These are phyloP conservation scores for Nephrotoma flavescens DNA, from an alignment of 2,888 invertebrate species.

Conservation along the genomic window DNA sequence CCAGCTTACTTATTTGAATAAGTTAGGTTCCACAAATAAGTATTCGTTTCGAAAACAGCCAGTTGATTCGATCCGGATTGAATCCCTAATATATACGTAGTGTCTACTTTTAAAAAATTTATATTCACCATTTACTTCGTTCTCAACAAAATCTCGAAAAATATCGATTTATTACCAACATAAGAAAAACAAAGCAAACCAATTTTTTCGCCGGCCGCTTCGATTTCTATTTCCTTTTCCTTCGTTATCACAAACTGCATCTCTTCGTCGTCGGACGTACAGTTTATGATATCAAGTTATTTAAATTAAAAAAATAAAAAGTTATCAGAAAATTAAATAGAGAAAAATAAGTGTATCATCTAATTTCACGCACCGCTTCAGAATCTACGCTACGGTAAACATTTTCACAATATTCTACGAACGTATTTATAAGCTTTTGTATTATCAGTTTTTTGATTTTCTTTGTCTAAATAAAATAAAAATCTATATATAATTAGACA, in stretches of 20 bases:
- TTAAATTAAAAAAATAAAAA: background rate
- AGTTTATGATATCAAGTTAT: background rate
- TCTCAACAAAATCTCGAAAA: background rate
- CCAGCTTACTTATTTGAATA: no score
- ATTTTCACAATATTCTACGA: conserved; percentile 2
- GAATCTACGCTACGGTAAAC: conserved; percentile 6
- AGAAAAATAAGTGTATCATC: background rate
- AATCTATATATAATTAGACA: conserved; percentile 4
- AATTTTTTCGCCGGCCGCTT: background rate
- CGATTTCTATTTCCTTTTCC: background rate
- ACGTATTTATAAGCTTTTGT: background rate
- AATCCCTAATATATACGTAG: no score
- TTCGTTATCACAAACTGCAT: background rate
- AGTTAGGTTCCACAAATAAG: no score
- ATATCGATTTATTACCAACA: background rate
- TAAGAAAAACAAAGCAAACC: background rate
- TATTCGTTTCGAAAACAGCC: no score
- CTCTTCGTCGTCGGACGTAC: background rate
- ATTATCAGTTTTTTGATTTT: conserved; percentile 6
- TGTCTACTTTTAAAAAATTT: background rate
- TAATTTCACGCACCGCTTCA: background rate
- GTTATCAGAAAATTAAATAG: background rate
- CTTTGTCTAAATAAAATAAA: conserved; percentile 5
- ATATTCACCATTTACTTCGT: background rate
- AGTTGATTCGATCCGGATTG: no score